Conservation (phyloP, 2,888 invertebrate species). For the Ectemnius lituratus region DNA sequence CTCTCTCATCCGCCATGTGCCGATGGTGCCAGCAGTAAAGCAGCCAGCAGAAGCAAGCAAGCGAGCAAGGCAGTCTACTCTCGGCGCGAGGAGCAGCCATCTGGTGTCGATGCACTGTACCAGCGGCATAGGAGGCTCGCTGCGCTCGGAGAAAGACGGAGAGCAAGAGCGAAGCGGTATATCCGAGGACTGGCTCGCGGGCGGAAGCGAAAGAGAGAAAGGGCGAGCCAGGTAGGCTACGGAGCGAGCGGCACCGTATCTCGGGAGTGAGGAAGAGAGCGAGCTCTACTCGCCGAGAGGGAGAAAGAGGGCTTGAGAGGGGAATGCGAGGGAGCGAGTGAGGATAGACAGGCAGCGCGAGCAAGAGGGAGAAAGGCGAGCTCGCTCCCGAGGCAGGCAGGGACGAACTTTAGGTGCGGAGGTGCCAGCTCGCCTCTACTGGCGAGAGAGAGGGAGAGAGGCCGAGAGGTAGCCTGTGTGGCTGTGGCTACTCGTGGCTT, state of each 20-base stretch:
- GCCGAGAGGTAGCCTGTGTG: conserved; percentile 58
- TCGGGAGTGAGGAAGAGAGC: conserved; percentile 33
- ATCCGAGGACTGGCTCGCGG: no score
- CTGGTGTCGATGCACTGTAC: conserved; percentile 71
- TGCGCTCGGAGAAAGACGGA: conserved; percentile 7
- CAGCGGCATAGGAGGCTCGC: conserved; percentile 50
- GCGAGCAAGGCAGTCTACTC: background rate
- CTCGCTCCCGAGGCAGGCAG: background rate
- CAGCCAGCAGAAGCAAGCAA: conserved; percentile 2
- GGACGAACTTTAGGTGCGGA: conserved; percentile 57
- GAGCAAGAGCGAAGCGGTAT: conserved; percentile 24
- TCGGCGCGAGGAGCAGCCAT: conserved; percentile 38
- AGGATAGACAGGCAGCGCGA: no score
- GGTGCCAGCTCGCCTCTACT: conserved; percentile 45
- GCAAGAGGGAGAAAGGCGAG: no score
- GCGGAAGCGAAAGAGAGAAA: conserved; percentile 26
- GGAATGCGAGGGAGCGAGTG: no score
- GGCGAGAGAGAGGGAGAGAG: conserved; percentile 57
- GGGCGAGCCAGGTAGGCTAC: conserved; percentile 27
- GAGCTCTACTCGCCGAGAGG: conserved; percentile 41
- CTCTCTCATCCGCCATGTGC: no score
- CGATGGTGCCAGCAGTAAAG: conserved; percentile 2
- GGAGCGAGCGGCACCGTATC: no score
- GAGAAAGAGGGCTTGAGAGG: conserved; percentile 46
- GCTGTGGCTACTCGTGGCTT: conserved; percentile 58